Evolutionary conservation across 37 sponge, comb jelly and placozoan species (phyloP).

Genomic region (Beroe ovata): DNA sequence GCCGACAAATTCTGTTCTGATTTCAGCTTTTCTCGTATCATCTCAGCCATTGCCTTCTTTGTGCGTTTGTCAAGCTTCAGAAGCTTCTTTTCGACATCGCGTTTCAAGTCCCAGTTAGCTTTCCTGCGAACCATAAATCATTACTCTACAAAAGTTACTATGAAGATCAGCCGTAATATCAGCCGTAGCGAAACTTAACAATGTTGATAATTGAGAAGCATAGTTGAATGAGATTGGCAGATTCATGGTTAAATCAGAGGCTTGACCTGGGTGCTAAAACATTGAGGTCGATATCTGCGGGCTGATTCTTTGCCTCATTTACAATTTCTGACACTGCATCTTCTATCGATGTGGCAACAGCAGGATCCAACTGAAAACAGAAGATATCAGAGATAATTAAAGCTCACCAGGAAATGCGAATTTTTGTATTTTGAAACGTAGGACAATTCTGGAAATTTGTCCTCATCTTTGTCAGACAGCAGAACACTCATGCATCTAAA

Average conservation of each 20-base stretch:
- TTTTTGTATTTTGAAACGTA: too few relatives aligned
- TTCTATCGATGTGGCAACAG: neutral
- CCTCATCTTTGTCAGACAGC: too few relatives aligned
- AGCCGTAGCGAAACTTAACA: too few relatives aligned
- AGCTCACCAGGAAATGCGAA: too few relatives aligned
- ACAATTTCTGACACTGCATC: neutral
- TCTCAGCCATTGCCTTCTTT: conserved; percentile 85
- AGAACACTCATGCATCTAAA: too few relatives aligned
- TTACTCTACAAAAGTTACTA: neutral
- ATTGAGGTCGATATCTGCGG: conserved; percentile 49
- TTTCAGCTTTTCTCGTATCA: conserved; percentile 76
- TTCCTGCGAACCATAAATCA: neutral
- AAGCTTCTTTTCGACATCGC: conserved; percentile 87
- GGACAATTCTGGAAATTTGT: too few relatives aligned
- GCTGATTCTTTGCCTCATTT: neutral
- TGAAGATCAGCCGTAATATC: too few relatives aligned
- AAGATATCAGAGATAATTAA: too few relatives aligned
- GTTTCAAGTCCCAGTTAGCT: conserved; percentile 88
- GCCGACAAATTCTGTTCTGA: neutral
- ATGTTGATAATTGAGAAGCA: neutral
- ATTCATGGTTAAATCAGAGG: neutral
- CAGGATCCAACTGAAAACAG: conserved; percentile 3
- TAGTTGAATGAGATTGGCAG: neutral
- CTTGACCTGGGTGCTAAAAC: conserved; percentile 37
- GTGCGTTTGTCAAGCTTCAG: conserved; percentile 89